Evolutionary conservation across 1,140 invertebrate genomes (phyloP).

Genomic region (Drosophila baimaii): DNA sequence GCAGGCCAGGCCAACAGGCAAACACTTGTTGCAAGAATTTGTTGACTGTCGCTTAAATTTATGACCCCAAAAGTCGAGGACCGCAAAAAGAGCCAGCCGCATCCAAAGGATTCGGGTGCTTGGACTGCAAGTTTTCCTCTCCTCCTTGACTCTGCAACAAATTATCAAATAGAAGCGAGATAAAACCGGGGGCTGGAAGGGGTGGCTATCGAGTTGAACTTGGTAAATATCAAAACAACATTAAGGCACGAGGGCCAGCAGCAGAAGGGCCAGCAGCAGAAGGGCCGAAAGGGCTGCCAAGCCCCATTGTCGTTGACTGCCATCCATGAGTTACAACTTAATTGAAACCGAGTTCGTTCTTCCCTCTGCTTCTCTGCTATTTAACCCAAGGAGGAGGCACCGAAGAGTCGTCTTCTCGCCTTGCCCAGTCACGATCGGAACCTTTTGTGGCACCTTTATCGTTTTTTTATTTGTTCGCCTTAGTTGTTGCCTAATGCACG

Average conservation of each 20-base stretch:
- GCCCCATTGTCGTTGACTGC: conserved; percentile 19
- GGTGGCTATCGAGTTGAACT: conserved; percentile 52
- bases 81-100: conserved; percentile 35
- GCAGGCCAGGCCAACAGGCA: conserved; percentile 37
- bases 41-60: conserved; percentile 83
- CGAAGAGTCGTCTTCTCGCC: conserved; percentile 21
- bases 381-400: conserved; percentile 5
- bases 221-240: conserved; percentile 78
- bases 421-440: conserved; percentile 76
- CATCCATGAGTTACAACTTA: conserved; percentile 80
- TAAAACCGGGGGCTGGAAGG: conserved; percentile 15
- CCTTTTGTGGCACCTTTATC: conserved; percentile 48
- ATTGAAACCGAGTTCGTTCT: conserved; percentile 68
- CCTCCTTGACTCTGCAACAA: conserved; percentile 38
- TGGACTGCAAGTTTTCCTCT: conserved; percentile 41
- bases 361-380: conserved; percentile 10
- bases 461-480: conserved; percentile 45
- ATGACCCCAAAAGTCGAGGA: conserved; percentile 63
- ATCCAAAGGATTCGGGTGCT: conserved; percentile 20
- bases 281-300: conserved; percentile 2
- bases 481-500: conserved; percentile 67
- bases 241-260: conserved; percentile 42
- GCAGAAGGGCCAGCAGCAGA: too few species aligned
- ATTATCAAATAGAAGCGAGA: conserved; percentile 61
- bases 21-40: conserved; percentile 84